Evolutionary conservation across 2,888 invertebrate genomes (phyloP).

Genomic region (Chymomyza procnemis): DNA sequence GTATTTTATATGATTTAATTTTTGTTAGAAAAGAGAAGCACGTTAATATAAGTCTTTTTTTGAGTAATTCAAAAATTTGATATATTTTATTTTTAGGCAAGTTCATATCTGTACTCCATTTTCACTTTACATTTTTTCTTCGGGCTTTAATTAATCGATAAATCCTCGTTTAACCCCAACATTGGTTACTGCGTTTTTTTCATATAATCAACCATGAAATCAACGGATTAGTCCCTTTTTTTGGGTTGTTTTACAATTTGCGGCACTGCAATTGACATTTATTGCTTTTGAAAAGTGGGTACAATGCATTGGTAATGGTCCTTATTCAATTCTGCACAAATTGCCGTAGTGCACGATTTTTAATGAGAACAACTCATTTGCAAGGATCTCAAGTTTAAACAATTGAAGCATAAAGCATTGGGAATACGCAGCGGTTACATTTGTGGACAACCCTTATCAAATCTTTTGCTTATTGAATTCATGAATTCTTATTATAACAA

Average conservation of each 20-base stretch:
- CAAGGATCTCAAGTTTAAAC: background rate
- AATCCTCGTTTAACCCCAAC: no score
- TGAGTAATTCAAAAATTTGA: no score
- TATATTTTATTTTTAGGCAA: no score
- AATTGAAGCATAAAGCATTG: constrained; percentile 25
- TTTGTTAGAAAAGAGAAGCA: no score
- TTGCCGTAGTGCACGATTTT: background rate
- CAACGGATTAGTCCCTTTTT: background rate
- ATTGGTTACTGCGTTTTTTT: no score
- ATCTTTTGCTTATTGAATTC: constrained; percentile 42
- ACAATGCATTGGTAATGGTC: background rate
- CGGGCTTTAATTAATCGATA: no score
- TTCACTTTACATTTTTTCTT: no score
- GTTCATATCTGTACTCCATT: no score
- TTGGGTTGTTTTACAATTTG: background rate
- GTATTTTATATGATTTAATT: no score
- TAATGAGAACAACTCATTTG: constrained; percentile 9
- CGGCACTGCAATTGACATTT: constrained; percentile 30
- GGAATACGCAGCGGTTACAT: constrained; percentile 18
- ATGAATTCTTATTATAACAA: constrained; percentile 22
- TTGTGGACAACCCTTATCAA: constrained; percentile 18
- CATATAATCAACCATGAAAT: background rate
- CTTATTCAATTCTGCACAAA: background rate
- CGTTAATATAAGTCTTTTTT: no score
- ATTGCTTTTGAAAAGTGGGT: constrained; percentile 5